Base-by-base conservation (phyloP, 2,113 vertebrate species). In the Peromyscus leucopus region DNA sequence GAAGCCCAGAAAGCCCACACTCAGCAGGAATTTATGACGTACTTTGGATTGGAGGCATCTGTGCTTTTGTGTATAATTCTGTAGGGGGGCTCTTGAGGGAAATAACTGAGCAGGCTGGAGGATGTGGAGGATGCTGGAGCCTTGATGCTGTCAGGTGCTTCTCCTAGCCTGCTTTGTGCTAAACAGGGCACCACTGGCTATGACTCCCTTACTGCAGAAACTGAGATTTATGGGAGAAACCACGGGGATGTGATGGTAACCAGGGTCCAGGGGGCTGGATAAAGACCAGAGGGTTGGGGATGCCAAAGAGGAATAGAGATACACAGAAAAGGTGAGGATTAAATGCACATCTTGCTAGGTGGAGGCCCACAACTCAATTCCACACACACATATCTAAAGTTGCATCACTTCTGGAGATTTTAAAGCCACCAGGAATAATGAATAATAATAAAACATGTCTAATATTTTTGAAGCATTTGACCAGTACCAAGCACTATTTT, bases 11-110 rank as follows among this genome's bases (percentile, higher is more conserved):
- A 94, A 96, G 36, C 55, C 95, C 89, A 79, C 0, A 24, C 59
- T 89, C 96, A 94, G 95, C 59, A 90, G 85, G 85, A 96, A 94
- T 82, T 93, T 75, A 91, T 11, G 46, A 67, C 51, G 61, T 65
- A 78, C 94, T 72, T 75, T 22, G 39, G 85, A 94, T 63, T 21
- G 39, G 55, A 10, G 51, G 87, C 93, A 96, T 86, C 96, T 97
- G 95, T 84, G 96, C 92, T 96, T 96, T 91, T 96, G 95, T 95
- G 91, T 91, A 69, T 86, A 93, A 79, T 89, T 93, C 96, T 84
- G 33, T 36, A n/a, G 55, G 74, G 93, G 79, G 74, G 39, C 51
- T 51, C 92, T 95, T 87, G 92, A 94, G 90, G 63, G 67, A 95
- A 63, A 87, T 42, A 36, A 57, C 59, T 57, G 69, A 80, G 69